A percentile compares a stretch with the other conserved stretches of the same genome.
These are phyloP conservation scores for Lamellibrachia luymesi DNA, from an alignment of 1,140 invertebrate genomes.

Conservation along the genomic window DNA sequence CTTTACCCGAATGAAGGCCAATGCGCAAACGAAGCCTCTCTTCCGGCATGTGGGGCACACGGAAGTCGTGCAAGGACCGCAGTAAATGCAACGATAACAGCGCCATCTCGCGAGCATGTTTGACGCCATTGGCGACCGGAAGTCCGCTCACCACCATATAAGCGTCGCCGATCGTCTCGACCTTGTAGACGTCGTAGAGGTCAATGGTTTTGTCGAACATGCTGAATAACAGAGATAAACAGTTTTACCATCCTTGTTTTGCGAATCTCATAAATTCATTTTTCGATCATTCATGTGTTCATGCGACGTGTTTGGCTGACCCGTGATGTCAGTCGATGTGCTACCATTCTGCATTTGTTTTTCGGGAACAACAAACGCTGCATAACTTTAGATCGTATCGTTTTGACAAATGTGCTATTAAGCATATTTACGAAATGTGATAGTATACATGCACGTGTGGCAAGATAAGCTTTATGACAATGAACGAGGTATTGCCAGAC, in stretches of 20 bases:
- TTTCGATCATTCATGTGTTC: background rate
- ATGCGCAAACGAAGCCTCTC: background rate
- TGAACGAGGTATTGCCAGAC: background rate
- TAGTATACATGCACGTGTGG: background rate
- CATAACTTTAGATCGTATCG: background rate
- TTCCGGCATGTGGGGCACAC: background rate
- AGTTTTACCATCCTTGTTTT: background rate
- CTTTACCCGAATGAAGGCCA: background rate
- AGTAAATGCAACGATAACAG: background rate
- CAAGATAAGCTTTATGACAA: background rate
- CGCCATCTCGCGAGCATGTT: background rate
- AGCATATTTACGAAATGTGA: background rate
- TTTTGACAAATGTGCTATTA: background rate
- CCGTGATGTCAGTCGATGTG: too few species aligned
- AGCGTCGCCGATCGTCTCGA: conserved; percentile 56
- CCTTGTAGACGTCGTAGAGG: conserved; percentile 55
- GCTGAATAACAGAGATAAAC: conserved; percentile 18
- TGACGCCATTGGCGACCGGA: background rate
- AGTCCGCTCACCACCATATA: conserved; percentile 42
- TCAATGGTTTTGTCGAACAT: conserved; percentile 52
- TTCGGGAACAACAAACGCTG: background rate
- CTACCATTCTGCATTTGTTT: background rate
- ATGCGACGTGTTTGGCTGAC: background rate
- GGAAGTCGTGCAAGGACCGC: background rate
- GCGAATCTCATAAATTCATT: background rate